A percentile compares a stretch with the other conserved stretches of the same genome.
Evolutionary conservation across 2,113 vertebrate genomes (phyloP).

Genomic region (Lucifuga dentata): DNA sequence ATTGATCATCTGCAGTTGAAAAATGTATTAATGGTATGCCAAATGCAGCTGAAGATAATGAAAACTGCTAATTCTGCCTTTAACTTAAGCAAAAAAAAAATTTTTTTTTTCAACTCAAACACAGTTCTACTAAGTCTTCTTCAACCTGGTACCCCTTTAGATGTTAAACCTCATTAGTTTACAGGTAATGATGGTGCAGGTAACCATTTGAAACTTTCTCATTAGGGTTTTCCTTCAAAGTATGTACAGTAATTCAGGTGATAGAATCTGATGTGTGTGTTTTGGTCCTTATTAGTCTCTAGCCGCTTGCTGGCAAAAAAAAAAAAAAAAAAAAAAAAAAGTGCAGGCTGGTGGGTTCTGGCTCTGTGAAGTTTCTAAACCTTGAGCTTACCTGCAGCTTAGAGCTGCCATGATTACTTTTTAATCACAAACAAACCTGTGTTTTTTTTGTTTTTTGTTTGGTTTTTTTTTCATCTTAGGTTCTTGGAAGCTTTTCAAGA

Average conservation of each 20-base stretch:
- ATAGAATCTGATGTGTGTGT: not conserved
- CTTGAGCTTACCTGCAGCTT: conserved; percentile 54
- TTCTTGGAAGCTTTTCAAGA: conserved; percentile 10
- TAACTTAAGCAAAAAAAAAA: not conserved
- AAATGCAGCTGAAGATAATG: too few relatives aligned
- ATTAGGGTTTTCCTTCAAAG: not conserved
- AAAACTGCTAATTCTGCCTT: not conserved
- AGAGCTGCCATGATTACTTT: conserved; percentile 37
- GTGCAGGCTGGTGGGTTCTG: conserved; percentile 23
- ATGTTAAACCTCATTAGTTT: too few relatives aligned
- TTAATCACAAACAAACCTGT: conserved; percentile 49
- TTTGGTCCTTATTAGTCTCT: conserved; percentile 7
- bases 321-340: too few relatives aligned
- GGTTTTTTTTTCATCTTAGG: conserved; percentile 24
- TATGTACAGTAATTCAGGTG: not conserved
- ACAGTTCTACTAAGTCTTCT: too few relatives aligned
- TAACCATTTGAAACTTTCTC: too few relatives aligned
- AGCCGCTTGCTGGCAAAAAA: conserved; percentile 6
- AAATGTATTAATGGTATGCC: too few relatives aligned
- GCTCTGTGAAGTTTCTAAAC: conserved; percentile 15
- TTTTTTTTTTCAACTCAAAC: not conserved
- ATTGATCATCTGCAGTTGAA: too few relatives aligned
- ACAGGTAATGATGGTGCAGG: too few relatives aligned
- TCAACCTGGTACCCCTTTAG: too few relatives aligned
- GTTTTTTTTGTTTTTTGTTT: too few relatives aligned